These are phyloP conservation scores for Pissodes strobi DNA, from an alignment of 1,140 invertebrate genomes.

Conservation along the genomic window DNA sequence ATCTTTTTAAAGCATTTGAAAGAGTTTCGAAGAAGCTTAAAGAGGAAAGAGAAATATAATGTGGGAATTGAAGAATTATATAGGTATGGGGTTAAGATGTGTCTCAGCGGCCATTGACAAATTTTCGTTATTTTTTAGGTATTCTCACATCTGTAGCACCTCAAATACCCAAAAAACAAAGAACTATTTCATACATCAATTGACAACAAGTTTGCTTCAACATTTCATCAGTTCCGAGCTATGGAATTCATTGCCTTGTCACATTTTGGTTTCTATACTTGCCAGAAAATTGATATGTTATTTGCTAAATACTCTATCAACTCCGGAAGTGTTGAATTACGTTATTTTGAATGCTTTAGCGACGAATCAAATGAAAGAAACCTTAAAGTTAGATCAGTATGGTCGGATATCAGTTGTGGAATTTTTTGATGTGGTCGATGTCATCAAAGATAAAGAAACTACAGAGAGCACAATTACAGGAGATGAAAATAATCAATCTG, in stretches of 20 bases:
- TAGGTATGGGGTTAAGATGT: too few relatives aligned
- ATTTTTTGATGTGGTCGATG: slow-evolving; percentile 53
- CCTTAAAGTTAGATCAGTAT: slow-evolving; percentile 39
- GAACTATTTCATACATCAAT: slow-evolving; percentile 63
- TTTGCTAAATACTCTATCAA: slow-evolving; percentile 56
- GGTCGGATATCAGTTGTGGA: slow-evolving; percentile 41
- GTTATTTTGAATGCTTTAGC: slow-evolving; percentile 49
- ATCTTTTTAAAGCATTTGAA: slow-evolving; percentile 61
- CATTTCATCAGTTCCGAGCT: slow-evolving; percentile 69
- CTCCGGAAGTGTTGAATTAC: slow-evolving; percentile 62
- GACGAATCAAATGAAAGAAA: slow-evolving; percentile 31
- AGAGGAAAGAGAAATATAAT: slow-evolving; percentile 56
- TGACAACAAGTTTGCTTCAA: slow-evolving; percentile 62
- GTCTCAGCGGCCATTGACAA: too few relatives aligned
- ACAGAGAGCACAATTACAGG: slow-evolving; percentile 6
- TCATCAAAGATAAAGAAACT: slow-evolving; percentile 34
- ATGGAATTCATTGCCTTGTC: slow-evolving; percentile 67
- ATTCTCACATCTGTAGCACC: slow-evolving; percentile 55
- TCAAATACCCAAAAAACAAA: slow-evolving; percentile 55
- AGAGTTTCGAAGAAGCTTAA: slow-evolving; percentile 61
- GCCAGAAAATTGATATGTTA: slow-evolving; percentile 62
- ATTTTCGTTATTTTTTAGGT: slow-evolving; percentile 45
- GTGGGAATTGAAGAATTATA: slow-evolving; percentile 53
- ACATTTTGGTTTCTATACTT: slow-evolving; percentile 64
- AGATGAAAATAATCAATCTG: background rate